Conservation (phyloP, 2,888 invertebrate species). For the Yponomeuta malinellus region DNA sequence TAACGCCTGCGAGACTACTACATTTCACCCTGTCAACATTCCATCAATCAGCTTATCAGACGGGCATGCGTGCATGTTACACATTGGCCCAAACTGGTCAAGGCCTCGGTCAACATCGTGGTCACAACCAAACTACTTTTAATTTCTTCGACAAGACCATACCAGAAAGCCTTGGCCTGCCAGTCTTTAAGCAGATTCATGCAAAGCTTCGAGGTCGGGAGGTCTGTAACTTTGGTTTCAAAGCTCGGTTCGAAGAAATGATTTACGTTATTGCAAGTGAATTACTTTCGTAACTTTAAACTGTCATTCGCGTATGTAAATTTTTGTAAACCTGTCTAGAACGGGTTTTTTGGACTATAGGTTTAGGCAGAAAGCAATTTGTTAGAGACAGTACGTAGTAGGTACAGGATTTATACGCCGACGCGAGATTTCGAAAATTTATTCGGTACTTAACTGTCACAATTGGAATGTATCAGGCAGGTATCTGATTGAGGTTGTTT, state of each 20-base stretch:
- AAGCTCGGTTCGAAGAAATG: constrained; percentile 12
- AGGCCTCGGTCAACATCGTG: constrained; percentile 44
- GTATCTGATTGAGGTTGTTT: neutral
- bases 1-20: neutral
- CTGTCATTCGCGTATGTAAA: constrained; percentile 14
- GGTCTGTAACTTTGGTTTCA: constrained; percentile 6
- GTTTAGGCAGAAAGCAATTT: neutral
- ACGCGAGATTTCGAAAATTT: neutral
- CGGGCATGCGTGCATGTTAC: constrained; percentile 21
- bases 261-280: constrained; percentile 2
- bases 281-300: constrained; percentile 12
- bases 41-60: constrained; percentile 24
- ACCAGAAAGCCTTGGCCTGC: neutral
- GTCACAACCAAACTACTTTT: constrained; percentile 40
- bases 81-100: constrained; percentile 41
- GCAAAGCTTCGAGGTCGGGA: neutral
- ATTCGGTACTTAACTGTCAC: neutral
- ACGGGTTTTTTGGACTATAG: neutral
- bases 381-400: neutral
- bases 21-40: constrained; percentile 21
- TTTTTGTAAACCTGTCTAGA: constrained; percentile 12
- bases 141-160: constrained; percentile 27
- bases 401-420: neutral
- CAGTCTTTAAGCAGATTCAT: neutral
- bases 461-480: neutral